Evolutionary conservation across 2,888 invertebrate species (phyloP).

Genomic region (Seira ritae): DNA sequence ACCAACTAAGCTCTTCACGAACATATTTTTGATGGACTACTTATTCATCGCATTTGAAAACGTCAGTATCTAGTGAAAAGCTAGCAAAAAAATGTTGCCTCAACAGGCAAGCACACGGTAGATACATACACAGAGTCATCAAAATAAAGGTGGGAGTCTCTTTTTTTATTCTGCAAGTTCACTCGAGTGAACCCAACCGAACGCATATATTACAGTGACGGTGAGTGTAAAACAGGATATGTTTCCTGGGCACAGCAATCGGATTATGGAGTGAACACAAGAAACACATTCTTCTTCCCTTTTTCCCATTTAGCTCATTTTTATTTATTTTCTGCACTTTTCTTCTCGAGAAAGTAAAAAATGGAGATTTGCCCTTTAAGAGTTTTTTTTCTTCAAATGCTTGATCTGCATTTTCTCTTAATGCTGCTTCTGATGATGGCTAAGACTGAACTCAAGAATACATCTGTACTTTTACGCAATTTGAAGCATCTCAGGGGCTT

Average conservation of each 20-base stretch:
- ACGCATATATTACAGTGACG: constrained; percentile 35
- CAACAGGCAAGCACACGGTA: neutral
- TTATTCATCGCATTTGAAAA: constrained; percentile 15
- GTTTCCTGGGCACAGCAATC: constrained; percentile 56
- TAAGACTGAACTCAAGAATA: too few relatives aligned
- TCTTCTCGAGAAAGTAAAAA: neutral
- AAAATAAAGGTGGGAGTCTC: constrained; percentile 47
- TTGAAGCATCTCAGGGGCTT: constrained; percentile 43
- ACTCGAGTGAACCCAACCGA: constrained; percentile 56
- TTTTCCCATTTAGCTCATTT: constrained; percentile 12
- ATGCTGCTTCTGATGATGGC: too few relatives aligned
- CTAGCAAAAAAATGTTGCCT: neutral
- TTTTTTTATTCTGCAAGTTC: constrained; percentile 36
- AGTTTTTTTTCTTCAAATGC: neutral
- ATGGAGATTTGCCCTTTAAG: neutral
- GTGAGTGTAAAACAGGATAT: constrained; percentile 53
- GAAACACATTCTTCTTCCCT: constrained; percentile 46
- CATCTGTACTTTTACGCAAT: too few relatives aligned
- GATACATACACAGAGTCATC: neutral
- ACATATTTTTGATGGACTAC: constrained; percentile 44
- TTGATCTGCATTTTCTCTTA: neutral
- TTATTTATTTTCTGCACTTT: neutral
- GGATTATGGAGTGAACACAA: constrained; percentile 56
- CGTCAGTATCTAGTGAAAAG: neutral
- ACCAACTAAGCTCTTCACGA: neutral